phyloP scores from a whole-genome alignment of 2,888 invertebrate species.

The Sepiola atlantica region DNA sequence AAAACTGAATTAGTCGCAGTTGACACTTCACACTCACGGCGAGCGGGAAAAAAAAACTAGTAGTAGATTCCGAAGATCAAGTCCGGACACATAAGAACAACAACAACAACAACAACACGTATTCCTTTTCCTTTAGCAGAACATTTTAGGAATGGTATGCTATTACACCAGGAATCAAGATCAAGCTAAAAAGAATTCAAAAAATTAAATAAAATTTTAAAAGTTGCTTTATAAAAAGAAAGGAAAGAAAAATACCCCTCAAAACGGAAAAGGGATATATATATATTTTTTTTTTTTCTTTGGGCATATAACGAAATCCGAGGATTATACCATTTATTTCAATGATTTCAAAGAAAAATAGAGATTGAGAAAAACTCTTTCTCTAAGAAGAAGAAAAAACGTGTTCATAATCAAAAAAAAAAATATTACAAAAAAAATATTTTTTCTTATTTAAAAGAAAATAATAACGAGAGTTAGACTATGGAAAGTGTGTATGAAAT shows the following conservation, averaged over 20 bases:
- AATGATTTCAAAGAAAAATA: background rate
- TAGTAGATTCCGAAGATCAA: background rate
- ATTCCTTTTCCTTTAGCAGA: background rate
- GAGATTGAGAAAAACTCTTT: background rate
- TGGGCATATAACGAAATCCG: background rate
- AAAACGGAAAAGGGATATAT: too few species aligned
- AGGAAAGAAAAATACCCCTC: background rate
- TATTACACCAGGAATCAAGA: background rate
- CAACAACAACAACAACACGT: background rate
- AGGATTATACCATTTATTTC: background rate
- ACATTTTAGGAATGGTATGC: background rate
- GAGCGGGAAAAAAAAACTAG: background rate
- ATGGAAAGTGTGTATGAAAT: background rate
- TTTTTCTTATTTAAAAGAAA: background rate
- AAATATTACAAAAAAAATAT: too few species aligned
- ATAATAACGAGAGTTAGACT: background rate
- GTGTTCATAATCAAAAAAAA: background rate
- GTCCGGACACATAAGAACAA: background rate
- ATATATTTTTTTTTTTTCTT: background rate
- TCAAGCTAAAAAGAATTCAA: background rate
- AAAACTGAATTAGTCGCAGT: background rate
- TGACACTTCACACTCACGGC: background rate
- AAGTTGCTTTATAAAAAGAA: background rate
- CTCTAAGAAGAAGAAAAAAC: background rate
- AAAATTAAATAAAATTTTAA: background rate